phyloP scores from a whole-genome alignment of 1,140 invertebrate species.

The Asbolus verrucosus region DNA sequence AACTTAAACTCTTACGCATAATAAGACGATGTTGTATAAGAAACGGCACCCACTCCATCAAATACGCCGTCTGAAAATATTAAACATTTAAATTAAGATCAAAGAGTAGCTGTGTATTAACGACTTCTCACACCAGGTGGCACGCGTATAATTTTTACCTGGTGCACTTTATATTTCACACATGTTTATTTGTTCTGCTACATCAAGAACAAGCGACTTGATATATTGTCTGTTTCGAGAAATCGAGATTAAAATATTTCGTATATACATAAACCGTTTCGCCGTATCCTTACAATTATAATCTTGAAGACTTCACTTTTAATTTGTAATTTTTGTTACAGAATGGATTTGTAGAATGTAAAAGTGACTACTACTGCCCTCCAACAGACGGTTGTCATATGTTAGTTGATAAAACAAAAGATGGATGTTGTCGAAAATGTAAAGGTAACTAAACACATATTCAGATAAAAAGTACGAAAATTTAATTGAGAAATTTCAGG shows the following conservation, averaged over 20 bases:
- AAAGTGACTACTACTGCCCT: constrained; percentile 72
- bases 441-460: constrained; percentile 70
- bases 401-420: constrained; percentile 69
- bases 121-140: constrained; percentile 39
- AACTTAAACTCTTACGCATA: neutral
- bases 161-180: constrained; percentile 42
- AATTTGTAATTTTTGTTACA: constrained; percentile 63
- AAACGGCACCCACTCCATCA: constrained; percentile 33
- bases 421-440: constrained; percentile 76
- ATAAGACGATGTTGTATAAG: neutral
- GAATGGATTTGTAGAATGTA: constrained; percentile 81
- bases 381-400: constrained; percentile 77
- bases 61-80: constrained; percentile 33
- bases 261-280: neutral
- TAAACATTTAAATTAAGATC: constrained; percentile 44
- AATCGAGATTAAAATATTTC: constrained; percentile 27
- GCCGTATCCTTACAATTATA: no score
- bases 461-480: neutral
- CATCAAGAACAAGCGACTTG: constrained; percentile 41
- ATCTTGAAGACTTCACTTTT: no score
- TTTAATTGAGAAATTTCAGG: constrained; percentile 67
- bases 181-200: constrained; percentile 38
- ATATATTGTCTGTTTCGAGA: constrained; percentile 40
- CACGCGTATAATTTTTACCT: constrained; percentile 40
- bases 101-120: constrained; percentile 36